Evolutionary conservation across 2,888 invertebrate genomes (phyloP).

Genomic region (Hypselothyrea guttata): DNA sequence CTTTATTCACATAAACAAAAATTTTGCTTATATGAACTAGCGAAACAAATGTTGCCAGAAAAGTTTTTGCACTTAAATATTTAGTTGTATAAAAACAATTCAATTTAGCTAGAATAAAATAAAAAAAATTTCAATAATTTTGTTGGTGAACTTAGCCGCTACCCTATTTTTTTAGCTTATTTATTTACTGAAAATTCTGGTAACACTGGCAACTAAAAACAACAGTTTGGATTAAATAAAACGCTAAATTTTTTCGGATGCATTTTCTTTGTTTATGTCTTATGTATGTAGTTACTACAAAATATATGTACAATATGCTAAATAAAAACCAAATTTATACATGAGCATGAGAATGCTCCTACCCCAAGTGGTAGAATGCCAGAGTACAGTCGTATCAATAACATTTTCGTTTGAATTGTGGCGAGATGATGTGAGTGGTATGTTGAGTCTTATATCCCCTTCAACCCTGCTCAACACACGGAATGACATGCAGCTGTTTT

Average conservation of each 20-base stretch:
- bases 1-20: too few species aligned
- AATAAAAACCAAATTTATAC: slow-evolving; percentile 40
- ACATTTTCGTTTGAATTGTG: slow-evolving; percentile 10
- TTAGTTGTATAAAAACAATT: too few species aligned
- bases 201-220: too few species aligned
- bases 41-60: too few species aligned
- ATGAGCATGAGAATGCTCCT: slow-evolving; percentile 9
- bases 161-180: too few species aligned
- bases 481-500: slow-evolving; percentile 67
- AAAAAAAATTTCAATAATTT: too few species aligned
- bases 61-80: too few species aligned
- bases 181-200: too few species aligned
- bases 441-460: slow-evolving; percentile 12
- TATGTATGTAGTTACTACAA: slow-evolving; percentile 47
- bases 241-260: not conserved
- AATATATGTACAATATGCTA: slow-evolving; percentile 51
- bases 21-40: too few species aligned
- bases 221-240: too few species aligned
- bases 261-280: slow-evolving; percentile 8
- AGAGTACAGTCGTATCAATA: slow-evolving; percentile 16
- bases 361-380: slow-evolving; percentile 14
- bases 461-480: slow-evolving; percentile 38
- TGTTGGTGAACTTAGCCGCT: too few species aligned
- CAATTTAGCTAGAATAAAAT: too few species aligned
- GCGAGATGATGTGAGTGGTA: slow-evolving; percentile 16